Conservation (phyloP, 2,888 invertebrate genomes). For the Athalia rosae region DNA sequence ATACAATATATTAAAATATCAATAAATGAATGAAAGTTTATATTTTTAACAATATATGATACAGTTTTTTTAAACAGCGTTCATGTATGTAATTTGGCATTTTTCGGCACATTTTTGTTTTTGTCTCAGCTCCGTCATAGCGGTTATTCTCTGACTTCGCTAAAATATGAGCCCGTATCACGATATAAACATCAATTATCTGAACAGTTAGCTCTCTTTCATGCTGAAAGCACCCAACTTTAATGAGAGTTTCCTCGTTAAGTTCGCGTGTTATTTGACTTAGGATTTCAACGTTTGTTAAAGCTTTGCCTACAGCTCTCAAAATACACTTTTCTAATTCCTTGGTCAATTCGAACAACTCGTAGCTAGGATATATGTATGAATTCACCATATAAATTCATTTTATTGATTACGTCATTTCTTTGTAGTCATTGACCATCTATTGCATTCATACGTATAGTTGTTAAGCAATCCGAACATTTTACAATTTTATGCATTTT, state of each 20-base stretch:
- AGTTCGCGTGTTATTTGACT: no score
- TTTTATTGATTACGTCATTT: not conserved
- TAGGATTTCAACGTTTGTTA: no score
- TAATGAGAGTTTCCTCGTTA: not conserved
- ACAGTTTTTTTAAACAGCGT: slow-evolving; percentile 33
- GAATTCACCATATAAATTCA: slow-evolving; percentile 3
- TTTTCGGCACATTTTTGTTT: slow-evolving; percentile 29
- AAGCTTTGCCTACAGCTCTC: not conserved
- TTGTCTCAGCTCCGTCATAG: not conserved
- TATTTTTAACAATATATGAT: slow-evolving; percentile 41
- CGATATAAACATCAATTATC: not conserved
- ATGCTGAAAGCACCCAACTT: not conserved
- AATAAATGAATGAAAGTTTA: slow-evolving; percentile 6
- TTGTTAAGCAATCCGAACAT: no score
- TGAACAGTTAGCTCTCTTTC: not conserved
- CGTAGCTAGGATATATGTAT: not conserved
- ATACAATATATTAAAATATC: not conserved
- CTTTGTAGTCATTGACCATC: not conserved
- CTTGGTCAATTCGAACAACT: not conserved
- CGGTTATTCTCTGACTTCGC: not conserved
- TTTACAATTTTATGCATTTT: not conserved
- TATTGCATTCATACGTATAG: not conserved
- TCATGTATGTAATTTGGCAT: slow-evolving; percentile 17
- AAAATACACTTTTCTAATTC: slow-evolving; percentile 1
- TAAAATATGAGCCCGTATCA: not conserved